Base-by-base conservation (phyloP, 2,888 invertebrate species). In the Noctua pronuba region DNA sequence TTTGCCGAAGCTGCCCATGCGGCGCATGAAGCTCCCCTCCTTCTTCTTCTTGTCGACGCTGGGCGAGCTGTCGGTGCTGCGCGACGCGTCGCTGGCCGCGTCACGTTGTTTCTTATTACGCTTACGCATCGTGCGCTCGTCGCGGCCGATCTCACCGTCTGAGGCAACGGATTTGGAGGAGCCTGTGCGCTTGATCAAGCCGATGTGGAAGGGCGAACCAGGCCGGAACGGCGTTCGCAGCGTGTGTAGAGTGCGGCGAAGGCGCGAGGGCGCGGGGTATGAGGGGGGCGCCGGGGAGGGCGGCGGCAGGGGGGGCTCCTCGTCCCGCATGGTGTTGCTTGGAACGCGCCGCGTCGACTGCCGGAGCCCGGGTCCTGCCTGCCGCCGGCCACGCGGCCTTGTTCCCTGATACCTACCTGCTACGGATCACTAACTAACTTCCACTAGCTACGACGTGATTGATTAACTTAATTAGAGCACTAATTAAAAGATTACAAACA, bases 171-270 rank as follows among this genome's bases (percentile, higher is more conserved):
- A 95, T 89, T 95, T 96, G 84, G 91, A 92, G 89, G 95, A 95
- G 89, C 94, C 94, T 91, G 94, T 91, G 90, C 96, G 96, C 92
- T 94, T 95, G 93, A 94, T 92, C 92, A 96, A 92, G 88, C 94
- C 95, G 92, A 96, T 94, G 94, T 96, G 96, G 95, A 96, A 96
- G 95, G 96, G 95, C 94, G 97, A 96, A 89, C 94, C 94, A 93
- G 95, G 94, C 90, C 96, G 96, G 94, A 97, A 96, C 92, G 97
- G 96, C 87, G 96, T 93, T 88, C 96, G 95, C 78, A 97, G 94
- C 93, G 96, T 92, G 92, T 94, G 95, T 88, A 97, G 94, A 90
- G 96, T 96, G 89, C 95, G 96, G 86, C 95, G 95, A 87, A 97
- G 94, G 86, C 96, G 96, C 88, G 96, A 96, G 84, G 95, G 93